Evolutionary conservation across 1,140 invertebrate species (phyloP), one percentile per base, ranked within the genome.

Genomic region (Papilio polyxenes): DNA sequence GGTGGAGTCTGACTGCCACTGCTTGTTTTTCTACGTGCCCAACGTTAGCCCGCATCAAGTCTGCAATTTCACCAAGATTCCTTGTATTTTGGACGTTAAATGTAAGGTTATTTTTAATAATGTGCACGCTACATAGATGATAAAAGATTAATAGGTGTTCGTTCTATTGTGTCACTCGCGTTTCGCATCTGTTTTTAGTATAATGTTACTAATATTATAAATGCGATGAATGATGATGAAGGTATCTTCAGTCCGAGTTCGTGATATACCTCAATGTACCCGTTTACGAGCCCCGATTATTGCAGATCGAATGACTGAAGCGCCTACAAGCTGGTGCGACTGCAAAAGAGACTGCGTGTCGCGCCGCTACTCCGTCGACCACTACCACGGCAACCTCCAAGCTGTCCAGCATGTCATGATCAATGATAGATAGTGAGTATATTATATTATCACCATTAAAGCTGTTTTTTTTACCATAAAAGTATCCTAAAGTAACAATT

Each of bases 271-370:
- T 31, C 23, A 31, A 31, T 31, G 23, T 31, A 31, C 23, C 23
- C 23, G 23, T 31, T 31, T 31, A 31, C 23, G 23, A 31, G 23
- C 23, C 23, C 23, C 56, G 51, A 7, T 79, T 51, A 59, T 84
- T 81, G 23, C 77, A 89, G 87, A 80, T 80, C 23, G 86, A 13
- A 82, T 88, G 79, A 82, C 62, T 40, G 82, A 82, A 69, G 85
- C 78, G 81, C 51, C 44, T 23, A 40, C 2, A 15, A 44, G 3
- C 76, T 75, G 1, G 2, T 92, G 91, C 79, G 77, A 85, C 9
- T 92, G 91, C 75, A 86, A 84, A 0, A 80, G 91, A 0, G 89
- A 92, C 83, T 92, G 91, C 75, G 87, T 86, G 11, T 90, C 87
- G 0, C 83, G 87, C 11, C 81, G 81, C 0, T 93, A 92, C 77